A percentile compares a stretch with the other conserved stretches of the same genome.
Conservation (phyloP, 2,888 invertebrate genomes). For the Pseudanteris insignis region DNA sequence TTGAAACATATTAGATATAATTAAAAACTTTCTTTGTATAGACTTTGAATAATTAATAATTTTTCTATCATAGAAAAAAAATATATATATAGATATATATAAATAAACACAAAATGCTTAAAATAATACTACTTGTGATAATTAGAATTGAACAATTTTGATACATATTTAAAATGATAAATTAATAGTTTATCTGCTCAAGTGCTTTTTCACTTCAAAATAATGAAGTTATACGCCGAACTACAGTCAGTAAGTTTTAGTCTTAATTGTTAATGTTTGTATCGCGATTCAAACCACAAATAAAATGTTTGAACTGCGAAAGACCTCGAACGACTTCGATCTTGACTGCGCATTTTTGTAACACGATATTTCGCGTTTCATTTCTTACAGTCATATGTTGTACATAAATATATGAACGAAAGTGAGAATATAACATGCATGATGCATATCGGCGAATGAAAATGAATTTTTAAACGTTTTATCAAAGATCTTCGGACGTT, state of each 20-base stretch:
- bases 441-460: slow-evolving; percentile 37
- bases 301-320: slow-evolving; percentile 22
- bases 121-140: slow-evolving; percentile 38
- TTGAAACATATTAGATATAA: no score
- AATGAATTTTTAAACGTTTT: slow-evolving; percentile 31
- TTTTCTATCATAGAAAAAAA: no score
- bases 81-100: no score
- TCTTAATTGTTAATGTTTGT: no score
- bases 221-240: no score
- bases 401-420: slow-evolving; percentile 25
- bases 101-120: no score
- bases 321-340: slow-evolving; percentile 21
- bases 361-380: slow-evolving; percentile 14
- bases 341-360: slow-evolving; percentile 32
- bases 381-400: slow-evolving; percentile 27
- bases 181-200: slow-evolving; percentile 17
- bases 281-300: no score
- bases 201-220: slow-evolving; percentile 2
- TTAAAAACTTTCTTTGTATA: no score
- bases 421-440: slow-evolving; percentile 3
- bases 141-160: slow-evolving; percentile 13
- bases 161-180: background rate
- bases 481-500: slow-evolving; percentile 41
- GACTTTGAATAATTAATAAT: no score
- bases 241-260: slow-evolving; percentile 12